A percentile compares a stretch with the other conserved stretches of the same genome.
These are phyloP conservation scores for Bombus polaris DNA, from an alignment of 1,140 invertebrate genomes.

Conservation along the genomic window DNA sequence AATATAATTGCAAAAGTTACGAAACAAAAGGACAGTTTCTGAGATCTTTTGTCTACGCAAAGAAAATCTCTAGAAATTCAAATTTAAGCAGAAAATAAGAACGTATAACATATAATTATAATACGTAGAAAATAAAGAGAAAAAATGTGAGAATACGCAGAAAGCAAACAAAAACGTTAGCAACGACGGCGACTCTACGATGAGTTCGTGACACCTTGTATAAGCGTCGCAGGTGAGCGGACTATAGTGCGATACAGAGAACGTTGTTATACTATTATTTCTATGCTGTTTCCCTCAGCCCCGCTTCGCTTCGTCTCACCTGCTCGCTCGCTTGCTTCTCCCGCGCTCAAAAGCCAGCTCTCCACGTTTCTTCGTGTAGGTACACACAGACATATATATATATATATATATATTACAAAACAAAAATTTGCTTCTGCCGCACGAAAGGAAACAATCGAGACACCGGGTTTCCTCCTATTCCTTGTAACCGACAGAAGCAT, in stretches of 20 bases:
- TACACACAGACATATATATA: neutral
- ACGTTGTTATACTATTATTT: constrained; percentile 77
- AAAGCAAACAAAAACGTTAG: neutral
- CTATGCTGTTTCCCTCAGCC: constrained; percentile 71
- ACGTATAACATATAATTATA: neutral
- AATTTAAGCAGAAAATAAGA: no score
- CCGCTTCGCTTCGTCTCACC: constrained; percentile 73
- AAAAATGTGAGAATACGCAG: neutral
- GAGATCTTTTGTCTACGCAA: no score
- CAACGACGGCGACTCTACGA: neutral
- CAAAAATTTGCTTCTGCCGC: constrained; percentile 24
- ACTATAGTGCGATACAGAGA: constrained; percentile 76
- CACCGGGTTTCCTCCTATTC: constrained; percentile 1
- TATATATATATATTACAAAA: neutral
- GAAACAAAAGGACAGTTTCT: no score
- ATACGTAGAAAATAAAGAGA: neutral
- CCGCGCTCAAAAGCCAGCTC: constrained; percentile 26
- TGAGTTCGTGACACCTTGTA: constrained; percentile 69
- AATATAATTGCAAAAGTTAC: no score
- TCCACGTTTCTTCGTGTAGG: neutral
- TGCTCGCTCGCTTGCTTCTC: constrained; percentile 55
- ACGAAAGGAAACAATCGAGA: constrained; percentile 25
- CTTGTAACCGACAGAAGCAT: neutral
- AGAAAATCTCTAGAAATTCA: no score
- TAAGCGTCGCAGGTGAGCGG: constrained; percentile 72